These are phyloP conservation scores for Lumbricus terrestris DNA, from an alignment of 2,888 invertebrate genomes.

Conservation along the genomic window DNA sequence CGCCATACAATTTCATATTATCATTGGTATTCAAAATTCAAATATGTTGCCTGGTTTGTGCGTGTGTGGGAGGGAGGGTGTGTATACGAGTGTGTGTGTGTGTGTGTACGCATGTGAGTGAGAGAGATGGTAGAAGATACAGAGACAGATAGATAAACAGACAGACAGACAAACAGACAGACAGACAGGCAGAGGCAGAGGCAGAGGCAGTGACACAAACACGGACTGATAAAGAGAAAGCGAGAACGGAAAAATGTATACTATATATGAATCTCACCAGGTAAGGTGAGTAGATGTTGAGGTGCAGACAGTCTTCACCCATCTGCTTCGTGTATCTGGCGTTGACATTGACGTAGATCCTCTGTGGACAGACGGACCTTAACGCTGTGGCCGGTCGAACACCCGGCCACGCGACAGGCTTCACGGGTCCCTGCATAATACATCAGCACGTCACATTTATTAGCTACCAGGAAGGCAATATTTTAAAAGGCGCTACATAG, in stretches of 20 bases:
- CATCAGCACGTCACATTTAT: not conserved
- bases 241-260: too few relatives aligned
- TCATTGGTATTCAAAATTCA: too few relatives aligned
- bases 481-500: not conserved
- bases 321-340: slow-evolving; percentile 22
- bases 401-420: slow-evolving; percentile 14
- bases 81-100: not conserved
- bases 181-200: too few relatives aligned
- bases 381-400: not conserved
- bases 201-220: too few relatives aligned
- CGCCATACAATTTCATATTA: too few relatives aligned
- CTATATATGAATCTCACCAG: slow-evolving; percentile 15
- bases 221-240: too few relatives aligned
- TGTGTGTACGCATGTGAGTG: not conserved
- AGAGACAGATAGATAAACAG: too few relatives aligned
- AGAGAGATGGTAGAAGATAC: too few relatives aligned
- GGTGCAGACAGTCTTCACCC: slow-evolving; percentile 37
- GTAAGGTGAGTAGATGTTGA: slow-evolving; percentile 35
- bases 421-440: slow-evolving; percentile 5
- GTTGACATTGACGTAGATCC: slow-evolving; percentile 7
- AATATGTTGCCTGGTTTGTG: too few relatives aligned
- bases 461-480: too few relatives aligned
- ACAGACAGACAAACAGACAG: too few relatives aligned
- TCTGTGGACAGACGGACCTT: slow-evolving; percentile 18
- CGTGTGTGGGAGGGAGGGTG: too few relatives aligned